Base-by-base conservation (phyloP, 1,140 invertebrate genomes). In the Micrasema minimum region DNA sequence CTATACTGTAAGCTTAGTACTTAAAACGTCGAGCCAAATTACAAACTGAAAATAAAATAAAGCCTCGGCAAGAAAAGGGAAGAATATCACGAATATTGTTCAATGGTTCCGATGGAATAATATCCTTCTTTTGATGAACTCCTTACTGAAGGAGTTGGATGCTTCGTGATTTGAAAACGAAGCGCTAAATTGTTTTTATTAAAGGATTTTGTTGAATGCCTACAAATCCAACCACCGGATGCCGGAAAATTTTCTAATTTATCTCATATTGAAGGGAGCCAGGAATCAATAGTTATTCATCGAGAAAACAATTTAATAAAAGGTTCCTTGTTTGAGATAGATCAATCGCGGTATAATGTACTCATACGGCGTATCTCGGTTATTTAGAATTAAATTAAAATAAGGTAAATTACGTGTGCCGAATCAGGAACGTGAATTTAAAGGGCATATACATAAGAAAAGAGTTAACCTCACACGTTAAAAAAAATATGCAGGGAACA, bases 161-260 rank as follows among this genome's bases (percentile, higher is more conserved):
- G 31, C n/a, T n/a, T 35, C 26, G 14, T 35, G 53, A 31, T 57
- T 57, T 57, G 53, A 37, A 57, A 57, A 57, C 53, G 26, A 51
- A 57, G 53, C 57, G 37, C 14, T 62, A 62, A 69, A 69, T 69
- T 69, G 61, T 53, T 69, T 69, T 69, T 41, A 50, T n/a, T 50
- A 69, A 61, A 38, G 46, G 67, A 68, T 68, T 55, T 16, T 26
- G 66, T 57, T 57, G 18, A 26, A 68, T 68, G 57, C 57, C 37
- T 62, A 62, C 57, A 62, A n/a, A 62, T 62, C 57, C 57, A 38
- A 62, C 57, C 57, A 45, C 57, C 16, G 38, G 57, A 62, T 62
- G 22, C 57, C 22, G 57, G 16, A 62, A 62, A n/a, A 62, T 43
- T 62, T 62, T 62, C 57, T 20, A 62, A 62, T 62, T 62, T 62